Conservation (phyloP, 1,140 invertebrate genomes). For the Kradibia gibbosae region DNA sequence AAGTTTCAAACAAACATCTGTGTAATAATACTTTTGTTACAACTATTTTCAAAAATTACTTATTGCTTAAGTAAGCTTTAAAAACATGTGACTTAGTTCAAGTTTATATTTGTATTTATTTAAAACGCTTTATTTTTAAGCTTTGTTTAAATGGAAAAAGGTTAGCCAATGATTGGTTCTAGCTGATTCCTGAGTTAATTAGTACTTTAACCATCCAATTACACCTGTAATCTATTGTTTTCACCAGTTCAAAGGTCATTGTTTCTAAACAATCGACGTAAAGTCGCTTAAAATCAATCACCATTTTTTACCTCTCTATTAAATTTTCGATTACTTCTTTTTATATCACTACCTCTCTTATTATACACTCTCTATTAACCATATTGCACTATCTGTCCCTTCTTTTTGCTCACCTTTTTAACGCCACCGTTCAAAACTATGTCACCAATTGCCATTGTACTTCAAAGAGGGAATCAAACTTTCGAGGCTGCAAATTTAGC, state of each 20-base stretch:
- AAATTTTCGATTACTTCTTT: not conserved
- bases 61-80: too few species aligned
- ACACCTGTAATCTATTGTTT: constrained; percentile 33
- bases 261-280: constrained; percentile 1
- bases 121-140: too few species aligned
- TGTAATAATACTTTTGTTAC: too few species aligned
- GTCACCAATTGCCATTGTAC: not conserved
- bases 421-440: not conserved
- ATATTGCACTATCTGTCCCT: not conserved
- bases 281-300: constrained; percentile 26
- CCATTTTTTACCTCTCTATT: not conserved
- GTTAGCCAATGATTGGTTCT: too few species aligned
- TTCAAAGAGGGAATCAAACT: constrained; percentile 35
- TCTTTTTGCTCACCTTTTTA: not conserved
- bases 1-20: too few species aligned
- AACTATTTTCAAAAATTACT: too few species aligned
- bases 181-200: too few species aligned
- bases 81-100: too few species aligned
- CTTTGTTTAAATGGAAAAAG: too few species aligned
- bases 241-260: not conserved
- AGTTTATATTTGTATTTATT: too few species aligned
- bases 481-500: constrained; percentile 34
- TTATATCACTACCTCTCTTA: not conserved
- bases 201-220: not conserved
- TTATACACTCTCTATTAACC: too few species aligned